Conservation (phyloP, 2,797 vertebrate genomes). For the Diplodus puntazzo region DNA sequence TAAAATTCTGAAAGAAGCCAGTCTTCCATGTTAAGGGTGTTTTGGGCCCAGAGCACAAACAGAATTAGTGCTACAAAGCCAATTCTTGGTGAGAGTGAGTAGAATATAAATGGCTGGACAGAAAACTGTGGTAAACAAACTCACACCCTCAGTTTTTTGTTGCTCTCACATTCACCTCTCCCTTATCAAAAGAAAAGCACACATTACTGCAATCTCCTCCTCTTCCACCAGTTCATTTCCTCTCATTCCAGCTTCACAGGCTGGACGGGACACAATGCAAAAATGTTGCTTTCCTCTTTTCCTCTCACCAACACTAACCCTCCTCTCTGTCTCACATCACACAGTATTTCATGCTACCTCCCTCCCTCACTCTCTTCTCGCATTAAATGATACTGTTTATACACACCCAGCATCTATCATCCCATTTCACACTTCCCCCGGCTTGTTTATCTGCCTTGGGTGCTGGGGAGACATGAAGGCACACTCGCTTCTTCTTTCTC, state of each 20-base stretch:
- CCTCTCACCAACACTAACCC: slow-evolving; percentile 49
- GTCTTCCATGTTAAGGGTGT: slow-evolving; percentile 51
- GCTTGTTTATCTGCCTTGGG: slow-evolving; percentile 83
- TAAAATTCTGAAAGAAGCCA: slow-evolving; percentile 54
- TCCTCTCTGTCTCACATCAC: slow-evolving; percentile 68
- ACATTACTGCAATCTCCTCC: slow-evolving; percentile 40
- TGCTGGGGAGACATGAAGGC: slow-evolving; percentile 81
- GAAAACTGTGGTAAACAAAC: slow-evolving; percentile 52
- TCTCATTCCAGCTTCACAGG: slow-evolving; percentile 68
- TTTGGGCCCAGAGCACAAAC: slow-evolving; percentile 54
- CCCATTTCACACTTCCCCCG: slow-evolving; percentile 82
- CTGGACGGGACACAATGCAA: slow-evolving; percentile 60
- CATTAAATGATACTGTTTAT: slow-evolving; percentile 84
- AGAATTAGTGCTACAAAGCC: slow-evolving; percentile 69
- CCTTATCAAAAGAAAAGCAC: slow-evolving; percentile 64
- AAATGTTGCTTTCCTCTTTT: slow-evolving; percentile 34
- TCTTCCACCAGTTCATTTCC: slow-evolving; percentile 31
- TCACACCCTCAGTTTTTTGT: slow-evolving; percentile 21
- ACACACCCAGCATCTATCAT: slow-evolving; percentile 83
- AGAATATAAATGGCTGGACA: slow-evolving; percentile 64
- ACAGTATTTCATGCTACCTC: slow-evolving; percentile 73
- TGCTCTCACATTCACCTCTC: slow-evolving; percentile 51
- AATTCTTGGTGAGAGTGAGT: slow-evolving; percentile 46
- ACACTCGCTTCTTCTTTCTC: slow-evolving; percentile 58
- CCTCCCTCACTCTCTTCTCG: slow-evolving; percentile 66